Base-by-base conservation (phyloP, 2,888 invertebrate genomes). In the Oligia strigilis region DNA sequence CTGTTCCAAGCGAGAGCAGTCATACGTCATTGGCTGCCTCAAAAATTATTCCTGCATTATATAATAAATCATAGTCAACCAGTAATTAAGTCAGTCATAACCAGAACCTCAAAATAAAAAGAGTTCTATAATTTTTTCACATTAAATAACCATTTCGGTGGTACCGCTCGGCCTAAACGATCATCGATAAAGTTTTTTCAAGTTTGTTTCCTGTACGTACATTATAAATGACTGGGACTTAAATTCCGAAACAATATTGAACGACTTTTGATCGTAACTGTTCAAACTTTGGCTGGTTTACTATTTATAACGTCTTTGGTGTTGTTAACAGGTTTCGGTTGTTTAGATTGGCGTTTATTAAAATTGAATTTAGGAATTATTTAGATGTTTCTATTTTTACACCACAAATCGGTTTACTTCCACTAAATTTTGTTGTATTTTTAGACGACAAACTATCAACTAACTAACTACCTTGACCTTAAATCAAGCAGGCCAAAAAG, bases 1-100 rank as follows among this genome's bases (percentile, higher is more conserved):
- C 96, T 93, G 96, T 96, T 96, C 93, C 87, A 82, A 71, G 91
- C 91, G 93, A 94, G 94, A 93, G 92, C 92, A 94, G 95, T 94
- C 95, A 95, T 96, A 96, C 96, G 96, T 96, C 96, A 96, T 96
- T 95, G 95, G 93, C 93, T 87, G 94, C 92, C 94, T 95, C 92
- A 93, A 95, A 95, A 96, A 96, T 95, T 95, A 96, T 96, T 96
- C 96, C 94, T 91, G 92, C 94, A 94, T 96, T 95, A 95, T 94
- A 95, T 93, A 95, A 97, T 97, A 97, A 97, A 97, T 97, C 97
- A 97, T 97, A 95, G 96, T 96, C 95, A 95, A 94, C 96, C 95
- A 91, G 96, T 97, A 97, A 97, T 97, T 97, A 97, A 96, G 95
- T 96, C 96, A 95, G 95, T 96, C 96, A 96, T 94, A 96, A 94